A percentile compares a stretch with the other conserved stretches of the same genome.
phyloP scores from a whole-genome alignment of 2,113 vertebrate species.

The Anoplopoma fimbria region DNA sequence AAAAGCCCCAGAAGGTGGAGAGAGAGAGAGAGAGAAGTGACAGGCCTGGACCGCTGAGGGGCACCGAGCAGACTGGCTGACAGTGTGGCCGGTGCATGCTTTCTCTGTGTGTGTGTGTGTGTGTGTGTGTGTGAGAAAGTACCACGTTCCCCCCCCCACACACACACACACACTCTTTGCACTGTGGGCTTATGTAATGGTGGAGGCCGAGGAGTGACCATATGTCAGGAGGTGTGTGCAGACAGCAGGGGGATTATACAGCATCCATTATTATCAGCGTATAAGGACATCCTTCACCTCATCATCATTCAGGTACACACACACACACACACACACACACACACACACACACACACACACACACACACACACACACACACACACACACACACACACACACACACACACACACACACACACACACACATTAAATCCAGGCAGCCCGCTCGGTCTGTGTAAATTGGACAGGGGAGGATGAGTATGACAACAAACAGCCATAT shows the following conservation, averaged over 20 bases:
- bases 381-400: conserved; percentile 44
- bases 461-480: conserved; percentile 76
- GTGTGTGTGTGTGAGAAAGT: conserved; percentile 65
- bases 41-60: conserved; percentile 75
- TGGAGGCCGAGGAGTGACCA: conserved; percentile 78
- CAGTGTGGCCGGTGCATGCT: conserved; percentile 57
- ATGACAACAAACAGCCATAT: conserved; percentile 83
- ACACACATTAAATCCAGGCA: conserved; percentile 61
- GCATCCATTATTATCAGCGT: conserved; percentile 77
- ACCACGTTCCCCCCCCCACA: conserved; percentile 50
- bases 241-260: conserved; percentile 75
- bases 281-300: conserved; percentile 73
- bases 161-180: conserved; percentile 18
- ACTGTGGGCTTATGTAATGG: conserved; percentile 78
- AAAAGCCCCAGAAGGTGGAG: conserved; percentile 54
- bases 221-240: conserved; percentile 79
- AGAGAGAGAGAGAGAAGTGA: conserved; percentile 58
- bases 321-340: conserved; percentile 41
- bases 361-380: conserved; percentile 56
- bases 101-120: conserved; percentile 43
- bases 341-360: conserved; percentile 57
- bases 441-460: conserved; percentile 77
- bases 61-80: conserved; percentile 75
- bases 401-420: conserved; percentile 58
- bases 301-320: conserved; percentile 79